A percentile compares a stretch with the other conserved stretches of the same genome.
Evolutionary conservation across 2,888 invertebrate genomes (phyloP).

Genomic region (Pharmacophagus antenor): DNA sequence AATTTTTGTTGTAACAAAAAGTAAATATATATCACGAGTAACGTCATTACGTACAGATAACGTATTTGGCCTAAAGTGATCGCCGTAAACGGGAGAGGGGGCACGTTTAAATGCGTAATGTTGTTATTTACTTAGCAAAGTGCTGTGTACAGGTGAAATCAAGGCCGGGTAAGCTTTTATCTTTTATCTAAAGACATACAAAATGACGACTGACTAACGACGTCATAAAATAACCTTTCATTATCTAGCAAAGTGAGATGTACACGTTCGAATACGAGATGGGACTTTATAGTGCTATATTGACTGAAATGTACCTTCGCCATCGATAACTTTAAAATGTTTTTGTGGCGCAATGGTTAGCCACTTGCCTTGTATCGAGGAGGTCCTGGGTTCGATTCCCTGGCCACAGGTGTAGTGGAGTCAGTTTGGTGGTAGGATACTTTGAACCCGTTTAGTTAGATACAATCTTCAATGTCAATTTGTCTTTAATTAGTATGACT

Average conservation of each 20-base stretch:
- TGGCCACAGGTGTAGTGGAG: too few relatives aligned
- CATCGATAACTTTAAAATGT: too few relatives aligned
- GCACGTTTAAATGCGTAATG: background rate
- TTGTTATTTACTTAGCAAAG: slow-evolving; percentile 7
- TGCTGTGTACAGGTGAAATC: background rate
- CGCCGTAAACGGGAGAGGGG: background rate
- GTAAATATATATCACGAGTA: background rate
- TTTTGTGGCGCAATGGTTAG: too few relatives aligned
- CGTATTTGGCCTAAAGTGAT: background rate
- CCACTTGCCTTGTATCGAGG: too few relatives aligned
- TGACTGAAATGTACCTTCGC: too few relatives aligned
- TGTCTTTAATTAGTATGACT: too few relatives aligned
- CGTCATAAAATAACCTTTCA: background rate
- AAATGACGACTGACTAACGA: background rate
- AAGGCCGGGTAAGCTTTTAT: background rate
- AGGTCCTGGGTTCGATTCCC: too few relatives aligned
- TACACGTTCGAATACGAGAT: background rate
- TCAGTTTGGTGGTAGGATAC: too few relatives aligned
- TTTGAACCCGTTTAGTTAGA: too few relatives aligned
- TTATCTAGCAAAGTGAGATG: background rate
- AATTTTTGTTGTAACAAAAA: background rate
- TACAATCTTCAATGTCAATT: too few relatives aligned
- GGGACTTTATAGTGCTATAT: too few relatives aligned
- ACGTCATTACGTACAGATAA: slow-evolving; percentile 1
- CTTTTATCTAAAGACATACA: background rate